Base-by-base conservation (phyloP, 2,888 invertebrate species). In the Drosophila differens region DNA sequence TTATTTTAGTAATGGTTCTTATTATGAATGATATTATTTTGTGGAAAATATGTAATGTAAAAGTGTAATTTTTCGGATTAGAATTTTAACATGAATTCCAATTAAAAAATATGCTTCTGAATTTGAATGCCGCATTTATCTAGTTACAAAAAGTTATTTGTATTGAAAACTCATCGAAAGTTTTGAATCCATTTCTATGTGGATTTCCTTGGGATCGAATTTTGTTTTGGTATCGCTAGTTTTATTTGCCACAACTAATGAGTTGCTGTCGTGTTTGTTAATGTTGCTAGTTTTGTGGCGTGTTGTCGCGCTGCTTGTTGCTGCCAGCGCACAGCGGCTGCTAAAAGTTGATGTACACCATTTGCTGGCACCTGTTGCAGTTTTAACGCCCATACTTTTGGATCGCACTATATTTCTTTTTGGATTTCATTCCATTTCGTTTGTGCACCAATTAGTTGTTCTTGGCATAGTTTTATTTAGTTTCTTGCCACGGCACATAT, bases 401-500 rank as follows among this genome's bases (percentile, higher is more conserved):
- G 12, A 10, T 0, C 60, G 33, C 54, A 78, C 54, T 76, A 59
- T 77, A 28, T 22, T 57, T 32, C 51, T 59, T 55, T 64, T 69
- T 65, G 52, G 49, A 55, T 74, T 39, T 64, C 22, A 32, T 59
- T 67, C 30, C 37, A 47, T 54, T 47, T 52, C 51, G 41, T 53
- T 55, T 75, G 74, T 78, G 66, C 70, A 84, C 84, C 86, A 85
- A 84, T 85, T 86, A 86, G 73, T 79, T 81, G 84, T 86, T 85
- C 86, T 85, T 85, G 86, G 85, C 85, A 86, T 84, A 86, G 85
- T 85, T 85, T 79, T 82, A 72, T 70, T 64, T 64, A 22, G 25
- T 57, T 81, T 73, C 63, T 65, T 62, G 68, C 52, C 63, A 57
- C 44, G 37, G 58, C 60, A 76, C 70, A 80, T 30, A 28, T 28